Base-by-base conservation (phyloP, 2,888 invertebrate species). In the Hydrotaea cyrtoneurina region DNA sequence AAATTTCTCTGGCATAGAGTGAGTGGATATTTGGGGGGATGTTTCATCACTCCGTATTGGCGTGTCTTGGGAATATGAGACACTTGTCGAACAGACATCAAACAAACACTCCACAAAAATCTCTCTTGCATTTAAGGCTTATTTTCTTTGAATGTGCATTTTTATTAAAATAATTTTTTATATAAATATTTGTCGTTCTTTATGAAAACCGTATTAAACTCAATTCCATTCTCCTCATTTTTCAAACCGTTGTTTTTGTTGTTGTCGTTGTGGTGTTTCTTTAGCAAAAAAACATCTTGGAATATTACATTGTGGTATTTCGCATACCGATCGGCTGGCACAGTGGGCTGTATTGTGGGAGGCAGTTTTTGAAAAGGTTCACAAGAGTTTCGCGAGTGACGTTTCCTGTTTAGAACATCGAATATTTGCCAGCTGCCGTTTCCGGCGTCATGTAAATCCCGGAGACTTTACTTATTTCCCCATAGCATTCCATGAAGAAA, bases 31-130 rank as follows among this genome's bases (percentile, higher is more conserved):
- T n/a, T n/a, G n/a, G n/a, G n/a, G n/a, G n/a, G n/a, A n/a, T n/a
- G n/a, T n/a, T n/a, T n/a, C n/a, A n/a, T n/a, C n/a, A n/a, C n/a
- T n/a, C n/a, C n/a, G n/a, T n/a, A n/a, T n/a, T n/a, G n/a, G n/a
- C n/a, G 31, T 31, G n/a, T n/a, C n/a, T 62, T 62, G 62, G 62
- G 62, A 62, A 62, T 31, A 62, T 62, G 62, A 66, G 66, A 66
- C 43, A 39, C 17, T 66, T 66, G 66, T 43, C 43, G 19, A 7
- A 4, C 31, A 31, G 66, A 39, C 36, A 43, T 7, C 10, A 23
- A 46, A 10, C 2, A 19, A 43, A 66, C 66, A 39, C n/a, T n/a
- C n/a, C n/a, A 66, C 36, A 11, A 19, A 43, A 21, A 46, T 31
- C 62, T 62, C 39, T 13, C 43, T 23, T 69, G 26, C n/a, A 64